Conservation (phyloP, 2,888 invertebrate genomes). For the Blastobasis lacticolella region DNA sequence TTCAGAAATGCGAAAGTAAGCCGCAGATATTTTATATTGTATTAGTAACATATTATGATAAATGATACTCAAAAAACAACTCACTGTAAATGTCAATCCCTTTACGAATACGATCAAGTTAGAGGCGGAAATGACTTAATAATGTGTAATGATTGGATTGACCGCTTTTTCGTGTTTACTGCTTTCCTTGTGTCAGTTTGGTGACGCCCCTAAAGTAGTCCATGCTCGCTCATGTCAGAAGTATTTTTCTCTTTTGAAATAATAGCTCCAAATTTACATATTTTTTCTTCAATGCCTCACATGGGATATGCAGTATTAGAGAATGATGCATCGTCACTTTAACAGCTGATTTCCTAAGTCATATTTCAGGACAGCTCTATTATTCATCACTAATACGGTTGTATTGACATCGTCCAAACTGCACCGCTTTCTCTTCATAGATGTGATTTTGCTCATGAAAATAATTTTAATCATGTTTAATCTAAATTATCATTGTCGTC, state of each 20-base stretch:
- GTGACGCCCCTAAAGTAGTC: slow-evolving; percentile 72
- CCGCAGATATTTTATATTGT: slow-evolving; percentile 30
- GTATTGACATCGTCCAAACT: slow-evolving; percentile 58
- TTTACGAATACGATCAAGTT: slow-evolving; percentile 46
- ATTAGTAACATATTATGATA: slow-evolving; percentile 9
- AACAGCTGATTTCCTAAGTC: slow-evolving; percentile 71
- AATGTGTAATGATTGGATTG: slow-evolving; percentile 71
- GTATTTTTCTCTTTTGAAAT: slow-evolving; percentile 66
- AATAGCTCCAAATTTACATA: slow-evolving; percentile 56
- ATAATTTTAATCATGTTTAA: slow-evolving; percentile 15
- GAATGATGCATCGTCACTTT: slow-evolving; percentile 73
- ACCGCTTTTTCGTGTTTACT: slow-evolving; percentile 76
- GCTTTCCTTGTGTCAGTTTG: slow-evolving; percentile 77
- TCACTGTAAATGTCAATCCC: slow-evolving; percentile 53
- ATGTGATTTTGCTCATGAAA: slow-evolving; percentile 14
- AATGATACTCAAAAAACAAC: slow-evolving; percentile 72
- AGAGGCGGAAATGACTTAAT: slow-evolving; percentile 43
- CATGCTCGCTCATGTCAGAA: slow-evolving; percentile 71
- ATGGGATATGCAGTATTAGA: slow-evolving; percentile 72
- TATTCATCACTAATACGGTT: slow-evolving; percentile 69
- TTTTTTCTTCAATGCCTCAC: slow-evolving; percentile 70
- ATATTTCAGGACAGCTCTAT: slow-evolving; percentile 72
- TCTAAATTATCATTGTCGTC: slow-evolving; percentile 8
- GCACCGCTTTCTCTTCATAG: slow-evolving; percentile 29
- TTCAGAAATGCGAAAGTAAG: slow-evolving; percentile 31